These are phyloP conservation scores for Anhinga anhinga DNA, from an alignment of 2,113 vertebrate species.

Conservation along the genomic window DNA sequence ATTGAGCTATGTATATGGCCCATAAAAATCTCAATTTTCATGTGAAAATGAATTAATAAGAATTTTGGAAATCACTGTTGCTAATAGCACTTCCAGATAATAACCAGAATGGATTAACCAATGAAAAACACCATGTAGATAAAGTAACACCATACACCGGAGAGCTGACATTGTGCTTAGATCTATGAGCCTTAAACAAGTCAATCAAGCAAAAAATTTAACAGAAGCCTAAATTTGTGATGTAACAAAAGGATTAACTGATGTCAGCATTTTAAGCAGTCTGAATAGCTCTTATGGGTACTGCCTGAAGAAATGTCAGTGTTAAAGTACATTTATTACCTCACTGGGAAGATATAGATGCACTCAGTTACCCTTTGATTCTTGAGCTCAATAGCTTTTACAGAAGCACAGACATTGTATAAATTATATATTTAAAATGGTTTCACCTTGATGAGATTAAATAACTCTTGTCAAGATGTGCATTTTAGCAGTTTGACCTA, in stretches of 20 bases:
- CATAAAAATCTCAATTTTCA: not conserved
- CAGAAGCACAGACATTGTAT: not conserved
- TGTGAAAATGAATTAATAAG: not conserved
- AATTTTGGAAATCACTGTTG: not conserved
- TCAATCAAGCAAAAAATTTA: not conserved
- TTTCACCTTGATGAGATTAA: conserved; percentile 22
- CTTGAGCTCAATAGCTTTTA: conserved; percentile 1
- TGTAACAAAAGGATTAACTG: conserved; percentile 16
- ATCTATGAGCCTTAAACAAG: not conserved
- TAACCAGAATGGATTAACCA: not conserved
- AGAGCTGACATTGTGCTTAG: not conserved
- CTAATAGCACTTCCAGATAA: not conserved
- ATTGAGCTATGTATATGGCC: not conserved
- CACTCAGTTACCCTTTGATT: conserved; percentile 21
- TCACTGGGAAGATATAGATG: conserved; percentile 2
- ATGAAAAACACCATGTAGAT: not conserved
- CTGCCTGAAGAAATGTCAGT: not conserved
- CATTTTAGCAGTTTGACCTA: not conserved
- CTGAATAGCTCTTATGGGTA: not conserved
- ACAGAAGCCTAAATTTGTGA: not conserved
- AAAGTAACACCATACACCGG: not conserved
- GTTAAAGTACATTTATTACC: conserved; percentile 17
- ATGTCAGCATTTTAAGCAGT: conserved; percentile 20
- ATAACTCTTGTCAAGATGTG: not conserved
- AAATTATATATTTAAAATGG: not conserved